Evolutionary conservation across 2,888 invertebrate genomes (phyloP).

Genomic region (Lycia hirtaria): DNA sequence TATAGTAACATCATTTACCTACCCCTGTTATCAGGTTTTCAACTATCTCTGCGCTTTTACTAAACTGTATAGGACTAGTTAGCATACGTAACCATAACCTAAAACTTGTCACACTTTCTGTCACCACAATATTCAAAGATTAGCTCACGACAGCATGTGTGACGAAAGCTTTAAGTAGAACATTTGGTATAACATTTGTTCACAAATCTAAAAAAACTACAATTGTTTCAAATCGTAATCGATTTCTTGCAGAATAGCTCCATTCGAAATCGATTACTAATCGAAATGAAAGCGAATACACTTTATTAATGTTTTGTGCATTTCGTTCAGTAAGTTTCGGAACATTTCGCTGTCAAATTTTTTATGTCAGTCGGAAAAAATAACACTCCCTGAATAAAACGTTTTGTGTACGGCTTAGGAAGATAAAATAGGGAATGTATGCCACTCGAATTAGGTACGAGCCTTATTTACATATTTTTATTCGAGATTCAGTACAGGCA

Average conservation of each 20-base stretch:
- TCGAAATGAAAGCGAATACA: slow-evolving; percentile 35
- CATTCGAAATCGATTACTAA: slow-evolving; percentile 40
- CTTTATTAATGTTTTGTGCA: slow-evolving; percentile 9
- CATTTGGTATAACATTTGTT: slow-evolving; percentile 34
- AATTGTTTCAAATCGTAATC: slow-evolving; percentile 51
- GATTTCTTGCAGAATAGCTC: slow-evolving; percentile 47
- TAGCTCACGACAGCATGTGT: slow-evolving; percentile 28
- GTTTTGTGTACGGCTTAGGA: slow-evolving; percentile 16
- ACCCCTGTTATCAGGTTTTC: too few species aligned
- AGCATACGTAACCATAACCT: slow-evolving; percentile 2
- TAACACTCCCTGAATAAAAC: slow-evolving; percentile 18
- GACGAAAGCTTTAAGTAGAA: slow-evolving; percentile 34
- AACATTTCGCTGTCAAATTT: not conserved
- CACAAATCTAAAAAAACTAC: slow-evolving; percentile 48
- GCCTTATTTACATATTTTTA: slow-evolving; percentile 30
- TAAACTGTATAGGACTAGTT: too few species aligned
- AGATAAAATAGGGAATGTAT: slow-evolving; percentile 30
- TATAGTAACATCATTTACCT: too few species aligned
- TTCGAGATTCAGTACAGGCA: slow-evolving; percentile 24
- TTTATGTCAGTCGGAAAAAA: slow-evolving; percentile 12
- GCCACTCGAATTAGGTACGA: slow-evolving; percentile 25
- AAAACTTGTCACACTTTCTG: slow-evolving; percentile 16
- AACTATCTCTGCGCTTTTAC: too few species aligned
- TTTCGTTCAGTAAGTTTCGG: slow-evolving; percentile 1
- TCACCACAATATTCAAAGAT: slow-evolving; percentile 9